These are phyloP conservation scores for Tyto alba DNA, from an alignment of 2,113 vertebrate species.

Conservation along the genomic window DNA sequence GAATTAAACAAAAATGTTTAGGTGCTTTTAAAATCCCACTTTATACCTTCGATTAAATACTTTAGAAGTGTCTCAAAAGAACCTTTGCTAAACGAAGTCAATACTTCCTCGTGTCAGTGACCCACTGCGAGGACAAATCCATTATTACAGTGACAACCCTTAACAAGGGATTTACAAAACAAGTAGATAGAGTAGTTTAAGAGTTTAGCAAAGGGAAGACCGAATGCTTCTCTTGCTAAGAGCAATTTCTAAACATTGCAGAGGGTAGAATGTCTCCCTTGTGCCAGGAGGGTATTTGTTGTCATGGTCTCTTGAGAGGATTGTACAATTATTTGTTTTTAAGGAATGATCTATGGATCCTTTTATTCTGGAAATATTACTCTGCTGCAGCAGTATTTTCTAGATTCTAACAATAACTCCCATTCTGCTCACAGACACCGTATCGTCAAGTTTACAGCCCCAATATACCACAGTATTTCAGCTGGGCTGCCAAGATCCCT, in stretches of 20 bases:
- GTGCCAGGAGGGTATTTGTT: neutral
- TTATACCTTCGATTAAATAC: neutral
- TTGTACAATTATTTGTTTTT: neutral
- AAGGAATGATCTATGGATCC: neutral
- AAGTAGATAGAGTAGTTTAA: neutral
- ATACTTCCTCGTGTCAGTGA: neutral
- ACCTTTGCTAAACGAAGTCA: neutral
- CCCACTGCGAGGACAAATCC: neutral
- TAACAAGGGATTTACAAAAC: neutral
- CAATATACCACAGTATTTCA: neutral
- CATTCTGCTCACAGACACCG: neutral
- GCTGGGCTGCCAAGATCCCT: neutral
- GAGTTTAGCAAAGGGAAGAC: neutral
- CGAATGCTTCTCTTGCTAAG: neutral
- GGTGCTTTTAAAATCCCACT: neutral
- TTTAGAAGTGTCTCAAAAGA: neutral
- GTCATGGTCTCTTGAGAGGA: neutral
- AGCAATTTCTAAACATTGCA: neutral
- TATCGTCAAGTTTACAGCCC: neutral
- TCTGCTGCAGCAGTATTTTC: neutral
- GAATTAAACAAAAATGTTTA: neutral
- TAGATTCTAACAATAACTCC: neutral
- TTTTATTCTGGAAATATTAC: neutral
- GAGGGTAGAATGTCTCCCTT: neutral
- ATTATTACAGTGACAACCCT: neutral